A percentile compares a stretch with the other conserved stretches of the same genome.
These are phyloP conservation scores for Agonopterix alstromeriana DNA, from an alignment of 2,888 invertebrate species.

Conservation along the genomic window DNA sequence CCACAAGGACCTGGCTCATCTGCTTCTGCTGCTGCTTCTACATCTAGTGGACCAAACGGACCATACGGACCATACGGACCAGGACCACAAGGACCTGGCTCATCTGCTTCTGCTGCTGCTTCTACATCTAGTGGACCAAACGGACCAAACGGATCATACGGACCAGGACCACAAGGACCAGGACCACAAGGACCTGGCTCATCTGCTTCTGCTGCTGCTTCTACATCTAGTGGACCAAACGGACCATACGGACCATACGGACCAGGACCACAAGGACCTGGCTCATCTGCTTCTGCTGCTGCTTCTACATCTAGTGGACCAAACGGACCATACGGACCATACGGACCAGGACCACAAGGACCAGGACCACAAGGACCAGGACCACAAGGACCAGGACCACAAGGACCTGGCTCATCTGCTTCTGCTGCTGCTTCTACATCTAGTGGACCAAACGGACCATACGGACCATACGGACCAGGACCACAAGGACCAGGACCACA, in stretches of 20 bases:
- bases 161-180: too few species aligned
- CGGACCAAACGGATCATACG: too few species aligned
- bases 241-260: background rate
- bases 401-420: background rate
- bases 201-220: too few species aligned
- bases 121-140: too few species aligned
- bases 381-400: background rate
- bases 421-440: too few species aligned
- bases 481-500: background rate
- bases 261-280: conserved; percentile 1
- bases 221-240: too few species aligned
- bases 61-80: too few species aligned
- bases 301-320: background rate
- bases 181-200: too few species aligned
- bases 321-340: background rate
- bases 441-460: background rate
- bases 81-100: too few species aligned
- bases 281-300: background rate
- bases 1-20: background rate
- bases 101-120: too few species aligned
- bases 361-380: background rate
- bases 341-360: background rate
- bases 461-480: background rate
- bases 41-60: too few species aligned
- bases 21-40: too few species aligned